Evolutionary conservation across 2,888 invertebrate genomes (phyloP).

Genomic region (Caenorhabditis sp.): DNA sequence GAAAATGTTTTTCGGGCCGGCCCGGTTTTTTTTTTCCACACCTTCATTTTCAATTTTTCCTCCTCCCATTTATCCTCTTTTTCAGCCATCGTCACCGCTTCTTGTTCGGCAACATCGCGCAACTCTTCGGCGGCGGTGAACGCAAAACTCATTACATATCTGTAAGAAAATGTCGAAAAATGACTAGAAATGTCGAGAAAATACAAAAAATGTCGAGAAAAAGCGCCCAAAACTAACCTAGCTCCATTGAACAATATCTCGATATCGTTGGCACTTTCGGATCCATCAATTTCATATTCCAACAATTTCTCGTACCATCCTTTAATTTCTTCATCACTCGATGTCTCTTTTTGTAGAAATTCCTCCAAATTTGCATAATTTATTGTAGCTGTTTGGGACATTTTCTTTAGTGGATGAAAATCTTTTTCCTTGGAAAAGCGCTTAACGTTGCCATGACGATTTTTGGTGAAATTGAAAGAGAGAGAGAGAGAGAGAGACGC

Average conservation of each 20-base stretch:
- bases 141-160: slow-evolving; percentile 46
- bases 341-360: slow-evolving; percentile 24
- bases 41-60: slow-evolving; percentile 53
- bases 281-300: slow-evolving; percentile 60
- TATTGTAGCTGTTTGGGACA: slow-evolving; percentile 30
- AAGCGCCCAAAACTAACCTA: no score
- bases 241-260: slow-evolving; percentile 55
- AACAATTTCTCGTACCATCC: slow-evolving; percentile 54
- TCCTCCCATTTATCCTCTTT: slow-evolving; percentile 66
- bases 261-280: slow-evolving; percentile 47
- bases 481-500: no score
- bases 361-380: slow-evolving; percentile 33
- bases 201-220: no score
- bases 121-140: slow-evolving; percentile 65
- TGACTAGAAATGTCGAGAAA: no score
- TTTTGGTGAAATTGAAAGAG: no score
- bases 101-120: slow-evolving; percentile 62
- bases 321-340: slow-evolving; percentile 49
- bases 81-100: slow-evolving; percentile 63
- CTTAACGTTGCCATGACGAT: no score
- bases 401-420: no score
- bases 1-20: no score
- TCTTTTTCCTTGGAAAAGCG: no score
- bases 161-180: no score
- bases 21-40: no score